Evolutionary conservation across 2,888 invertebrate genomes (phyloP).

Genomic region (Caenorhabditis sp.): DNA sequence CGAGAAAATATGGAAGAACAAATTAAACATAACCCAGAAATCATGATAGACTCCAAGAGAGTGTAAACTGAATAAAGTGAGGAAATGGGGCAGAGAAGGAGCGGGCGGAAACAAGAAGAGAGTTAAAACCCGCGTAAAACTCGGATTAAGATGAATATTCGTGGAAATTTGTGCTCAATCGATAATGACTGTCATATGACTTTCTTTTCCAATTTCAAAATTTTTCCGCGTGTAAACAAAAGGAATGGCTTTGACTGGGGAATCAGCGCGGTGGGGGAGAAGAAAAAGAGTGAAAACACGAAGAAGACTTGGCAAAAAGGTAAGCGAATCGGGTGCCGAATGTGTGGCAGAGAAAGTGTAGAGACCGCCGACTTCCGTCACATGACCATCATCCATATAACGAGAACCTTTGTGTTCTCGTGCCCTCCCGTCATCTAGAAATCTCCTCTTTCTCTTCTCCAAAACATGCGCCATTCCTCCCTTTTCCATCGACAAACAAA

Average conservation of each 20-base stretch:
- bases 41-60: too few species aligned
- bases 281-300: conserved; percentile 1
- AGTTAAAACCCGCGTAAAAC: too few species aligned
- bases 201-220: neutral
- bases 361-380: conserved; percentile 39
- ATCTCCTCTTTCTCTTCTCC: conserved; percentile 25
- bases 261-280: too few species aligned
- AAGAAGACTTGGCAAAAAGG: conserved; percentile 27
- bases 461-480: conserved; percentile 28
- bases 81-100: too few species aligned
- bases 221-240: neutral
- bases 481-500: conserved; percentile 39
- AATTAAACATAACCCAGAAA: too few species aligned
- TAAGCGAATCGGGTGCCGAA: conserved; percentile 27
- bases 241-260: neutral
- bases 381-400: conserved; percentile 52
- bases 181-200: neutral
- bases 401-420: conserved; percentile 52
- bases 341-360: conserved; percentile 49
- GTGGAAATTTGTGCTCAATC: too few species aligned
- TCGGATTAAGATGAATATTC: too few species aligned
- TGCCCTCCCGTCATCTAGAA: conserved; percentile 48
- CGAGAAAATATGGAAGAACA: neutral
- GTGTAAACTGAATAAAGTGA: too few species aligned
- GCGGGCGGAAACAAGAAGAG: too few species aligned